Conservation (phyloP, 2,113 vertebrate species). For the Hydrochoerus hydrochaeris region DNA sequence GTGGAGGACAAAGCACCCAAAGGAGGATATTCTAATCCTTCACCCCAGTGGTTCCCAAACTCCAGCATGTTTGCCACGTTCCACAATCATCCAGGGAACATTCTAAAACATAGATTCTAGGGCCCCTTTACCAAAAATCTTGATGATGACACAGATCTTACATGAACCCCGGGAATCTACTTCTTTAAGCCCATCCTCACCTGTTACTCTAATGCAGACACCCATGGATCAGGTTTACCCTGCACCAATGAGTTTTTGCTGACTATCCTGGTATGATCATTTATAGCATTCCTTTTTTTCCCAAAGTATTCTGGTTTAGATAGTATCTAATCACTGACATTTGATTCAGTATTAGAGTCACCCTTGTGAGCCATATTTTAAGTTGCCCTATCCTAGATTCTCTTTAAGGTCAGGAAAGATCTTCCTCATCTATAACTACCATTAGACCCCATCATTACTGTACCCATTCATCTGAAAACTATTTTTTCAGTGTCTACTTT, state of each 20-base stretch:
- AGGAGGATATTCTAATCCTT: slow-evolving; percentile 30
- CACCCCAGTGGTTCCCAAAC: not conserved
- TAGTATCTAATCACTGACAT: not conserved
- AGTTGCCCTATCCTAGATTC: not conserved
- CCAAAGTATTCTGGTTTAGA: not conserved
- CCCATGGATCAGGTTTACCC: not conserved
- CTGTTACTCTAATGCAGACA: not conserved
- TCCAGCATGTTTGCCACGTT: not conserved
- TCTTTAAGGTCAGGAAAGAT: not conserved
- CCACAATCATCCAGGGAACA: not conserved
- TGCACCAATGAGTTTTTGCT: not conserved
- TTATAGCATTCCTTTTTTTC: not conserved
- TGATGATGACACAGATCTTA: not conserved
- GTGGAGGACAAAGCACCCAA: slow-evolving; percentile 32
- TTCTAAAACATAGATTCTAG: not conserved
- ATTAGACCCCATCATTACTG: not conserved
- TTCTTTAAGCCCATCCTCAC: not conserved
- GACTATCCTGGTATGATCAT: not conserved
- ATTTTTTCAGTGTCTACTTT: not conserved
- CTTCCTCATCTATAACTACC: not conserved
- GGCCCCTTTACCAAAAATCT: not conserved
- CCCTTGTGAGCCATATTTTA: not conserved
- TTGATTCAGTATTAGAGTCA: not conserved
- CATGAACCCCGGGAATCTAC: not conserved
- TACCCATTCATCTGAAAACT: not conserved